These are phyloP conservation scores for Hydrochoerus hydrochaeris DNA, from an alignment of 2,113 vertebrate species.

Conservation along the genomic window DNA sequence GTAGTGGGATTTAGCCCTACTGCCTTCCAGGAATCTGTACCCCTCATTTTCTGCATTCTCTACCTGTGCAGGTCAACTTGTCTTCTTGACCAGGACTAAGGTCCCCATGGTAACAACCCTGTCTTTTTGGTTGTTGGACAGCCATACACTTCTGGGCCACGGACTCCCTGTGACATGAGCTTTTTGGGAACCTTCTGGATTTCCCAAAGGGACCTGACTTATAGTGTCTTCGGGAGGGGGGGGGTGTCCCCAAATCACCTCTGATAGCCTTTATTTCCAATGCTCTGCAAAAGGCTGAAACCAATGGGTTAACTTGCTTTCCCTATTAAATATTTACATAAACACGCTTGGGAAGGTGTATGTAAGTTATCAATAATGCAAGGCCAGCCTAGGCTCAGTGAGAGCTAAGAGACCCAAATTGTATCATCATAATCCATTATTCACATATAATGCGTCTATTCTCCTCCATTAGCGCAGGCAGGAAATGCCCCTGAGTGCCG, in stretches of 20 bases:
- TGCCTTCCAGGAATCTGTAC: accelerated
- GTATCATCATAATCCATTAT: slow-evolving; percentile 99
- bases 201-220: background rate
- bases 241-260: background rate
- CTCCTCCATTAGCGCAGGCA: slow-evolving; percentile 90
- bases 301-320: slow-evolving; percentile 89
- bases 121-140: background rate
- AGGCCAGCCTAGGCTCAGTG: slow-evolving; percentile 93
- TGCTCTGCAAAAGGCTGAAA: slow-evolving; percentile 81
- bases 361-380: slow-evolving; percentile 99
- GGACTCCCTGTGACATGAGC: background rate
- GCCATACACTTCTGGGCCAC: slow-evolving; percentile 1
- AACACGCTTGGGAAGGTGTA: slow-evolving; percentile 98
- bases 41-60: background rate
- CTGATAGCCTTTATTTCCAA: slow-evolving; percentile 64
- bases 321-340: slow-evolving; percentile 98
- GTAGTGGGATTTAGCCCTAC: background rate
- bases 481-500: slow-evolving; percentile 90
- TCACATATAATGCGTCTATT: slow-evolving; percentile 99
- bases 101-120: background rate
- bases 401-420: slow-evolving; percentile 94
- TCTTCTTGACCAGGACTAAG: background rate
- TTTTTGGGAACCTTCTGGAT: background rate
- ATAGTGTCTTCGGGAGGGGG: background rate
- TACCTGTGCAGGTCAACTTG: background rate